Conservation (phyloP, 2,888 invertebrate species). For the Cheilosia vernalis region DNA sequence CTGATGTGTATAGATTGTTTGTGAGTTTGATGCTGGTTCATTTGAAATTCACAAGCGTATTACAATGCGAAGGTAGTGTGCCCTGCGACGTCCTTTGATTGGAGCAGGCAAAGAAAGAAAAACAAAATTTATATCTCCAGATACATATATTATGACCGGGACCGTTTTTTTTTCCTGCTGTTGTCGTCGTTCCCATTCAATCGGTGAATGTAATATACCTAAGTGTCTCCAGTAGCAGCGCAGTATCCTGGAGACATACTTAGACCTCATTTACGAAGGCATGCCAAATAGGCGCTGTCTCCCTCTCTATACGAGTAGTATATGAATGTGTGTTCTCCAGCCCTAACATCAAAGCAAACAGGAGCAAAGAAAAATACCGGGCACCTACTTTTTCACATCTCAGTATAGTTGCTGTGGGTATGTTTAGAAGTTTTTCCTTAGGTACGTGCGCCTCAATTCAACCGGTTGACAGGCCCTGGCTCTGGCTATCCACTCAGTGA, state of each 20-base stretch:
- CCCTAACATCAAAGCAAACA: conserved; percentile 29
- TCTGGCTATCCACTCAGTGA: conserved; percentile 33
- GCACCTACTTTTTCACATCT: conserved; percentile 5
- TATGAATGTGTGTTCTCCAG: background rate
- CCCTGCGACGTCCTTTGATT: conserved; percentile 39
- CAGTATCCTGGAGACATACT: conserved; percentile 29
- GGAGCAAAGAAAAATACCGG: background rate
- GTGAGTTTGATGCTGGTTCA: conserved; percentile 32
- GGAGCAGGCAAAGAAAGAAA: conserved; percentile 1
- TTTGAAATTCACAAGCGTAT: conserved; percentile 62
- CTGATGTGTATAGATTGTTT: conserved; percentile 19
- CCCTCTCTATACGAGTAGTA: background rate
- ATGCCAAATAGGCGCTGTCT: background rate
- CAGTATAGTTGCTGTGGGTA: background rate
- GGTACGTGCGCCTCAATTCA: conserved; percentile 24
- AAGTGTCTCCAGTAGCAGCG: conserved; percentile 12
- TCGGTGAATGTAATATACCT: conserved; percentile 28
- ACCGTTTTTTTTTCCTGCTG: background rate
- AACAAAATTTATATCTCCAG: conserved; percentile 3
- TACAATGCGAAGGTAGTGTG: conserved; percentile 46
- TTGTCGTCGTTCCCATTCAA: conserved; percentile 23
- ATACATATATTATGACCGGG: conserved; percentile 30
- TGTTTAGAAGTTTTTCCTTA: background rate
- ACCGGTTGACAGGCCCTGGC: conserved; percentile 32
- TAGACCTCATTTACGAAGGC: conserved; percentile 32